Evolutionary conservation across 2,797 vertebrate species (phyloP), one percentile per base, ranked within the genome.

Genomic region (Gymnothorax javanicus): DNA sequence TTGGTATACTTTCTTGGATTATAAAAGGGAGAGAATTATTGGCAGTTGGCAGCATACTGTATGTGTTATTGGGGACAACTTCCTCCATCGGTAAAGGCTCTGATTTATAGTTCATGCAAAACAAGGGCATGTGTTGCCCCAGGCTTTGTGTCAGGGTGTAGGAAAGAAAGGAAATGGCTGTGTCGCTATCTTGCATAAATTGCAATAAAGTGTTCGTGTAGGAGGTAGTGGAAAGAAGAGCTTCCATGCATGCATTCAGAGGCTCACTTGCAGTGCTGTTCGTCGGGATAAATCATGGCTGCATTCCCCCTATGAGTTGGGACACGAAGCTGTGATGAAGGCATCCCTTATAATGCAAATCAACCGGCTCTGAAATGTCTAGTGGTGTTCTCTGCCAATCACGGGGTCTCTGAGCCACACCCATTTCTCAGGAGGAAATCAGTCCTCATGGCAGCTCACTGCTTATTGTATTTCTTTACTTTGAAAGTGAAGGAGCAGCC

Each of bases 21-120:
- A 25, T 75, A 43, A 33, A 25, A 43, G 71, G 3, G 12, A 17
- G 33, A 52, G 13, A 17, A 8, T 6, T 73, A 33, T 33, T 43
- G 17, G 11, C 33, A 20, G 20, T 50, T 77, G 12, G 73, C 73
- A 50, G 13, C 43, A 1, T 77, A 15, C 13, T 15, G 33, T 52
- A 20, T 71, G 67, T 71, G 67, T 25, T 50, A 52, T 52, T 43
- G 23, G 73, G 73, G 73, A 52, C 9, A 52, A 1, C 13, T 52
- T 52, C 12, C 69, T 15, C 73, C 73, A 50, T 52, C 20, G 1
- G 43, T 77, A 52, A 77, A 52, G 15, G 73, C 73, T 77, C 43
- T 1, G 73, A 50, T 64, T 86, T 62, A 11, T 50, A 84, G 56
- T 77, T 86, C 85, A 23, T 79, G n/a, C 59, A 81, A 67, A 87